Base-by-base conservation (phyloP, 2,888 invertebrate genomes). In the Volucella inanis region DNA sequence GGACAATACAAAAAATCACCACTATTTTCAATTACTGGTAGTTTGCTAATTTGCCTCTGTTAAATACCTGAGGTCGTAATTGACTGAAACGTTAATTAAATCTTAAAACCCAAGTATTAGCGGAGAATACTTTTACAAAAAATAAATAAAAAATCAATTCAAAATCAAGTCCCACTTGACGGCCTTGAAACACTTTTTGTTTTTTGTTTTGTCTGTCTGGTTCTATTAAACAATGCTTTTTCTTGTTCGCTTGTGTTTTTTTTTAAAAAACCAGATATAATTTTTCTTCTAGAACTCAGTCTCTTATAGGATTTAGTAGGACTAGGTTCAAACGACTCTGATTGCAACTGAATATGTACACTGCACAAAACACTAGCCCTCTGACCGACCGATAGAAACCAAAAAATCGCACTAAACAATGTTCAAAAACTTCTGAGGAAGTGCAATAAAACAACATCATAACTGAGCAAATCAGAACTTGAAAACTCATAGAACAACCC, bases 101-200 rank as follows among this genome's bases (percentile, higher is more conserved):
- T 68, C 74, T 61, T 43, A 49, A 18, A 74, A 54, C 47, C 64
- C 52, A 61, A 41, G 41, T 22, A 22, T 22, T 22, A 2, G 18
- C 18, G 3, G 18, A 2, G 8, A 59, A 52, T 43, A 31, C 61
- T 76, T 72, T 68, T 39, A 79, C 74, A 64, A 64, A 70, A 72
- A 54, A 22, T 47, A 65, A 38, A 62, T 50, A 22, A 8, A 47
- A 22, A 22, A 22, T 22, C 18, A 22, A 22, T 54, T 55, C 22
- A 15, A 68, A 74, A 70, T 64, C 43, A 64, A 75, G 68, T 61
- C 54, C 61, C 79, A 79, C n/a, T 49, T 14, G 70, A 54, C 75
- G 70, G 65, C 79, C 83, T 84, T 79, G 83, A 39, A 70, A 6
- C 54, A 76, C 47, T 52, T 57, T 78, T 41, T 67, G 15, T 45